Conservation (phyloP, 2,888 invertebrate species). For the Periphyllus acericola region DNA sequence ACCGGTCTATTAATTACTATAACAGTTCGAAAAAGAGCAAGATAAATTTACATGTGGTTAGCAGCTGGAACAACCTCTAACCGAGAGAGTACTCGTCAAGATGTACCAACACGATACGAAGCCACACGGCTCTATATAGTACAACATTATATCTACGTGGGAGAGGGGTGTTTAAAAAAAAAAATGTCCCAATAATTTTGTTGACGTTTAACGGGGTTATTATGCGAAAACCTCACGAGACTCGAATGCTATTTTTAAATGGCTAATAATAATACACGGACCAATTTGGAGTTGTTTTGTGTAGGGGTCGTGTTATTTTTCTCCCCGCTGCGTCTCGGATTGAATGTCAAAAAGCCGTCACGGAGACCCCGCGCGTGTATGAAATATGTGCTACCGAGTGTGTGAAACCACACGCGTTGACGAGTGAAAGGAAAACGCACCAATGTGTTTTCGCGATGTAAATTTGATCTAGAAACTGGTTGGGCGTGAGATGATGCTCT, state of each 20-base stretch:
- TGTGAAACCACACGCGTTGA: conserved; percentile 43
- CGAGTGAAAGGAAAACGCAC: conserved; percentile 30
- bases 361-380: not conserved
- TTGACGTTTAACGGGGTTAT: conserved; percentile 18
- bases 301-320: conserved; percentile 1
- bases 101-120: not conserved
- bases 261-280: conserved; percentile 24
- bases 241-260: not conserved
- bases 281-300: conserved; percentile 30
- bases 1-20: conserved; percentile 51
- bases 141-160: conserved; percentile 8
- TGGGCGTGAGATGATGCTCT: not conserved
- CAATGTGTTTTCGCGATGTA: conserved; percentile 27
- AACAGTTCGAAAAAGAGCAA: conserved; percentile 1
- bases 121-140: not conserved
- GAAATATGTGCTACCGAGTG: not conserved
- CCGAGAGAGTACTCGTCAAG: conserved; percentile 41
- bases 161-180: conserved; percentile 42
- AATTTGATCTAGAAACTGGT: conserved; percentile 1
- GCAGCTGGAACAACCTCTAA: conserved; percentile 31
- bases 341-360: not conserved
- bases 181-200: conserved; percentile 3
- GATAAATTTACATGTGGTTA: conserved; percentile 44
- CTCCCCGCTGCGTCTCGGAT: not conserved
- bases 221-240: conserved; percentile 8